These are phyloP conservation scores for Podargus strigoides DNA, from an alignment of 2,797 vertebrate species.

Conservation along the genomic window DNA sequence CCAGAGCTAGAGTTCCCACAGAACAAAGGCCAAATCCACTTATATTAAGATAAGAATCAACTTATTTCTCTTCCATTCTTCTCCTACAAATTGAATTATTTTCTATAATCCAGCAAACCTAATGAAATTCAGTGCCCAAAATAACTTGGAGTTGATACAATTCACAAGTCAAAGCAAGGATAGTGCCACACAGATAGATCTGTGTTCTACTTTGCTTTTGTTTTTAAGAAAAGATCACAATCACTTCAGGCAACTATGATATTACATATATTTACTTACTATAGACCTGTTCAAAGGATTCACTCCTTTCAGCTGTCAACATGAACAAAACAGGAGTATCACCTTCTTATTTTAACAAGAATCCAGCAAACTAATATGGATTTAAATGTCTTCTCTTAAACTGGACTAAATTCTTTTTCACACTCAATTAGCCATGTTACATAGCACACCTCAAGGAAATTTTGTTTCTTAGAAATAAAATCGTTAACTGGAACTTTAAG, in stretches of 20 bases:
- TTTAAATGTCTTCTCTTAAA: not conserved
- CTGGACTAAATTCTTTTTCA: not conserved
- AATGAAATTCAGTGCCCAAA: not conserved
- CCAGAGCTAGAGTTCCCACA: not conserved
- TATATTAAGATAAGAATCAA: not conserved
- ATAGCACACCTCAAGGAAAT: not conserved
- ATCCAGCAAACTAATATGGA: not conserved
- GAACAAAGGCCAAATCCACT: not conserved
- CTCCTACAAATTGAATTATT: not conserved
- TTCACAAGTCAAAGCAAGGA: not conserved
- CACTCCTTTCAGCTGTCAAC: not conserved
- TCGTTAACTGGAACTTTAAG: not conserved
- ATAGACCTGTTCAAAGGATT: not conserved
- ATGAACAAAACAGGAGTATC: not conserved
- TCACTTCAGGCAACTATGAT: not conserved
- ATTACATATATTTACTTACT: not conserved
- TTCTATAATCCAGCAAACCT: not conserved
- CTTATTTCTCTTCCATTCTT: not conserved
- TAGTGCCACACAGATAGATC: not conserved
- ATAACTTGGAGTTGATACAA: not conserved
- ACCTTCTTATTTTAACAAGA: not conserved
- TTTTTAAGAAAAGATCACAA: not conserved
- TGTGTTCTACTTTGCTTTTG: not conserved
- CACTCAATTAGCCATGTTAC: not conserved
- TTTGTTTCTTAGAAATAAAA: not conserved